Evolutionary conservation across 2,113 vertebrate species (phyloP).

Genomic region (Etheostoma spectabile): DNA sequence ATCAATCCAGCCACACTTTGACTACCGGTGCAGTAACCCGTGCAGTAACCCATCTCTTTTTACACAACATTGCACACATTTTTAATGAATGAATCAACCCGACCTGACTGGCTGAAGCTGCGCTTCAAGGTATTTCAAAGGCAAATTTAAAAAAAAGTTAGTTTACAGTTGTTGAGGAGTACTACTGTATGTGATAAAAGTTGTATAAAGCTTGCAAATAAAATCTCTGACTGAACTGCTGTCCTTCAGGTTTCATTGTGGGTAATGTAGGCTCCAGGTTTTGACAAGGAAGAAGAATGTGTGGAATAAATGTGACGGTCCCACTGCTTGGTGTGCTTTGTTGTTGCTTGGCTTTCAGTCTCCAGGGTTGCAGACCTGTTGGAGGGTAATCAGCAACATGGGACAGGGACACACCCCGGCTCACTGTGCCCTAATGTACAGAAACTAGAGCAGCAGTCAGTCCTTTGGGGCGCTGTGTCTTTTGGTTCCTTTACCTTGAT

Average conservation of each 20-base stretch:
- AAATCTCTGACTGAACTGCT: background rate
- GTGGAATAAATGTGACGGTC: background rate
- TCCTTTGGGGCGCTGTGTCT: no score
- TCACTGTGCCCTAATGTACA: no score
- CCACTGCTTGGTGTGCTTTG: no score
- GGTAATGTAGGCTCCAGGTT: background rate
- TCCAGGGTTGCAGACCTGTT: no score
- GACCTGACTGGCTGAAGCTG: background rate
- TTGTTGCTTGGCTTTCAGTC: no score
- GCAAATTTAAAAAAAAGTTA: background rate
- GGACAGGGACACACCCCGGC: no score
- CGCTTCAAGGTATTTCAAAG: background rate
- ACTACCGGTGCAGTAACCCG: conserved; percentile 28
- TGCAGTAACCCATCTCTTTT: conserved; percentile 37
- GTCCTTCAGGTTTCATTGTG: background rate
- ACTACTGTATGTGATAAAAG: no score
- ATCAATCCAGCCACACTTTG: conserved; percentile 42
- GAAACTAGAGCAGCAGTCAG: no score
- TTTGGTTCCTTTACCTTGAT: no score
- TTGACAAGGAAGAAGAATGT: background rate
- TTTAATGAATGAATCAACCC: conserved; percentile 23
- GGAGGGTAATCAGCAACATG: no score
- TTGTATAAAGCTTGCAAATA: background rate
- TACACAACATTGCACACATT: conserved; percentile 31
- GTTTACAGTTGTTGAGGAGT: background rate